Evolutionary conservation across 2,797 vertebrate species (phyloP).

Genomic region (Pelochelys cantorii): DNA sequence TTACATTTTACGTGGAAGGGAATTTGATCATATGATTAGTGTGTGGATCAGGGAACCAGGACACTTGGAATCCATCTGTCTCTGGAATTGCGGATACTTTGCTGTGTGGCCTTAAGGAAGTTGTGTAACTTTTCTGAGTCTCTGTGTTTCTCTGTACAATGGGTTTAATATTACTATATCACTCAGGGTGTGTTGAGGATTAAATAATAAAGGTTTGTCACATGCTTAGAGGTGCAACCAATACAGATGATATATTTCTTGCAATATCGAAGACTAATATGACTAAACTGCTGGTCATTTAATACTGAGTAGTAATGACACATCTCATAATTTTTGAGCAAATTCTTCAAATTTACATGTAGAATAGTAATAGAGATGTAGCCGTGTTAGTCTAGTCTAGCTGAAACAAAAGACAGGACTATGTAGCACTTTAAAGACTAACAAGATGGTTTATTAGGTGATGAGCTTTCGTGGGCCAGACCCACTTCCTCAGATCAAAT

Average conservation of each 20-base stretch:
- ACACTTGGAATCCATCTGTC: neutral
- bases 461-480: too few species aligned
- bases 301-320: neutral
- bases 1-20: neutral
- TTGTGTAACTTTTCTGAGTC: neutral
- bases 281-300: neutral
- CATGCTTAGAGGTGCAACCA: accelerated
- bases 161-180: neutral
- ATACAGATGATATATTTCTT: accelerated
- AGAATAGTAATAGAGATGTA: too few species aligned
- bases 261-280: neutral
- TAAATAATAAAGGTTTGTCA: slow-evolving; percentile 1
- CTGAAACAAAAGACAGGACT: too few species aligned
- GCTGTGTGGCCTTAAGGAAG: neutral
- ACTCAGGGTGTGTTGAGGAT: neutral
- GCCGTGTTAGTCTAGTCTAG: too few species aligned
- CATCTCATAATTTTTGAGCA: neutral
- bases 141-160: neutral
- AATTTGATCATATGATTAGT: neutral
- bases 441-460: too few species aligned
- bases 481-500: too few species aligned
- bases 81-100: neutral
- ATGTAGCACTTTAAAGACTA: too few species aligned
- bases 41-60: neutral
- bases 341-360: neutral